These are phyloP conservation scores for Podarcis muralis DNA, from an alignment of 2,113 vertebrate species.

Conservation along the genomic window DNA sequence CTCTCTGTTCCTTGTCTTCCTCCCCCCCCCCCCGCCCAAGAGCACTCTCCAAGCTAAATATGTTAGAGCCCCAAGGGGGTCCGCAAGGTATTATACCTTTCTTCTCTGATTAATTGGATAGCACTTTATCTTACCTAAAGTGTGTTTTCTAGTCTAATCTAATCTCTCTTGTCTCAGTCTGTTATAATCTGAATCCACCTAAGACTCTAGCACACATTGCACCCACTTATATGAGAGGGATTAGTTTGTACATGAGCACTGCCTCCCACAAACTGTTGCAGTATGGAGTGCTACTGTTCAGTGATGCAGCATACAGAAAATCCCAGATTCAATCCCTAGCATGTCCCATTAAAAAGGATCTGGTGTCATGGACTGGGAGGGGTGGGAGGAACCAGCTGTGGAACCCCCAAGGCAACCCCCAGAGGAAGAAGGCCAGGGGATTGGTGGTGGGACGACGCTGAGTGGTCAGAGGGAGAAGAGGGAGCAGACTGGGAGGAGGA, in stretches of 20 bases:
- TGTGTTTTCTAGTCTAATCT: conserved; percentile 9
- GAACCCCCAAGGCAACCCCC: too few species aligned
- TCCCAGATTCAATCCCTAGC: not conserved
- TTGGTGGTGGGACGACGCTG: too few species aligned
- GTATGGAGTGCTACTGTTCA: not conserved
- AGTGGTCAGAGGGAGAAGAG: too few species aligned
- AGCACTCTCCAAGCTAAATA: conserved; percentile 3
- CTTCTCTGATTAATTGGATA: conserved; percentile 3
- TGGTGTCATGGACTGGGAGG: too few species aligned
- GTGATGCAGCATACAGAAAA: not conserved
- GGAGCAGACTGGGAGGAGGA: too few species aligned
- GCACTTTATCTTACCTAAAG: conserved; percentile 4
- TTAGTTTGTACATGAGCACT: not conserved
- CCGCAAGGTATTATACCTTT: not conserved
- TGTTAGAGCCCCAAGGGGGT: not conserved
- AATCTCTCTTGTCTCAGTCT: conserved; percentile 3
- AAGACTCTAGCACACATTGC: not conserved
- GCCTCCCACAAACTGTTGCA: not conserved
- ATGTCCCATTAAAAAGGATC: too few species aligned
- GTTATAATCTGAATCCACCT: not conserved
- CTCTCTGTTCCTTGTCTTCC: not conserved
- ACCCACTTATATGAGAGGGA: not conserved
- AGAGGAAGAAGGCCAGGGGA: too few species aligned
- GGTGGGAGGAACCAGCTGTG: too few species aligned
- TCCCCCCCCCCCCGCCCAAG: not conserved